Evolutionary conservation across 1,140 invertebrate genomes (phyloP), one percentile per base, ranked within the genome.

Genomic region (Procambarus virginalis): DNA sequence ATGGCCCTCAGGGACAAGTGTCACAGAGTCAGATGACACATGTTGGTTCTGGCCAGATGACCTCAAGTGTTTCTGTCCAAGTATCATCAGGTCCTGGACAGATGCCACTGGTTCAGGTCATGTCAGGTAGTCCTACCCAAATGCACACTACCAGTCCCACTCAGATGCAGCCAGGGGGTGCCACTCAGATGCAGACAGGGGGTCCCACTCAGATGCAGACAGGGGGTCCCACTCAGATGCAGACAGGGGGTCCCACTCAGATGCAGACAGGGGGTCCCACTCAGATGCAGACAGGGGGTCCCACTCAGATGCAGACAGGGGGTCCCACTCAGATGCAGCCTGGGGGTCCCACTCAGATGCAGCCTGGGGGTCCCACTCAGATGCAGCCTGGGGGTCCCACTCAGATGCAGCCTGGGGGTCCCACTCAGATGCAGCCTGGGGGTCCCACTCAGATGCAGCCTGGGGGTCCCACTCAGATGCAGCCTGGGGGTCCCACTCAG

Each of bases 1-100:
- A 84, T 68, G 81, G 70, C 20, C 86, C 86, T 9, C 86, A 89
- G 55, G 78, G 78, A 80, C 78, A 80, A n/a, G 14, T 80, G 10
- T 22, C 55, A 55, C 78, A 73, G 68, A 22, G 46, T 10, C 82
- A 84, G 60, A 75, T 84, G 78, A 46, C 20, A 34, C 73, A 55
- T 34, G 70, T 60, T 68, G 78, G 78, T 34, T 34, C 78, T 34
- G 48, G 48, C 10, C 78, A 80, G 49, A 5, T 80, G 22, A 8
- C 20, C 3, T 60, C 58, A 9, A 55, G 80, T 68, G 64, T n/a
- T n/a, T 70, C 84, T 14, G 84, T 70, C 70, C 86, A 88, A 46
- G 45, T 81, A 60, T 60, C 45, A n/a, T 48, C 82, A 10, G 68
- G 80, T 81, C 78, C 78, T 3, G 9, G 8, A 0, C 51, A 58